Evolutionary conservation across 2,888 invertebrate genomes (phyloP).

Genomic region (Caenorhabditis sinica): DNA sequence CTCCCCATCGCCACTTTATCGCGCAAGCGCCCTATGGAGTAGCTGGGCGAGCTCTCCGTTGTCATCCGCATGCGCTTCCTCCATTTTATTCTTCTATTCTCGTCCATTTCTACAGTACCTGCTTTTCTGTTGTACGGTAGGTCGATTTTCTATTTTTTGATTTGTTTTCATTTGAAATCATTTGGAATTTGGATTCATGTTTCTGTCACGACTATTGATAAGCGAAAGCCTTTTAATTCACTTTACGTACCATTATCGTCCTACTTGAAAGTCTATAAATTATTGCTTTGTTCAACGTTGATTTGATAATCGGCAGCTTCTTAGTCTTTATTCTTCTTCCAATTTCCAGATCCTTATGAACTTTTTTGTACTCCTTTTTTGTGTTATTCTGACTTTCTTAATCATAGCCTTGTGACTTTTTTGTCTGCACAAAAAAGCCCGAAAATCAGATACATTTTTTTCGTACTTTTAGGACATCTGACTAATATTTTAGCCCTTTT

Average conservation of each 20-base stretch:
- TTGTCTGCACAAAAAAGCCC: neutral
- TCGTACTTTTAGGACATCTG: slow-evolving; percentile 1
- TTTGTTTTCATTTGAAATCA: neutral
- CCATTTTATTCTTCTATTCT: slow-evolving; percentile 45
- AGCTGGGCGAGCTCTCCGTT: slow-evolving; percentile 39
- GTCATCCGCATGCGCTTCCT: slow-evolving; percentile 64
- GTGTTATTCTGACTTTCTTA: neutral
- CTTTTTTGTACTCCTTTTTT: too few species aligned
- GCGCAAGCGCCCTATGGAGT: slow-evolving; percentile 66
- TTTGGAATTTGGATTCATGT: too few species aligned
- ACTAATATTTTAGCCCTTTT: too few species aligned
- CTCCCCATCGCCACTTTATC: slow-evolving; percentile 55
- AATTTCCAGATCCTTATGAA: too few species aligned
- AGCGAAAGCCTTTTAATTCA: too few species aligned
- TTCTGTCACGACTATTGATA: too few species aligned
- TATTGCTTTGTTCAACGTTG: too few species aligned
- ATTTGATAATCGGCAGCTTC: too few species aligned
- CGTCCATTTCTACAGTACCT: slow-evolving; percentile 56
- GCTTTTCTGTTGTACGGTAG: slow-evolving; percentile 60
- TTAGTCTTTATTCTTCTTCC: neutral
- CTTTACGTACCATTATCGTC: too few species aligned
- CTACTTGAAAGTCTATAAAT: neutral
- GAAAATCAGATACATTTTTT: too few species aligned
- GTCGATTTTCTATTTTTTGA: neutral
- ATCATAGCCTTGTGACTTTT: neutral